Conservation (phyloP, 2,888 invertebrate genomes). For the Mechanitis messenoides region DNA sequence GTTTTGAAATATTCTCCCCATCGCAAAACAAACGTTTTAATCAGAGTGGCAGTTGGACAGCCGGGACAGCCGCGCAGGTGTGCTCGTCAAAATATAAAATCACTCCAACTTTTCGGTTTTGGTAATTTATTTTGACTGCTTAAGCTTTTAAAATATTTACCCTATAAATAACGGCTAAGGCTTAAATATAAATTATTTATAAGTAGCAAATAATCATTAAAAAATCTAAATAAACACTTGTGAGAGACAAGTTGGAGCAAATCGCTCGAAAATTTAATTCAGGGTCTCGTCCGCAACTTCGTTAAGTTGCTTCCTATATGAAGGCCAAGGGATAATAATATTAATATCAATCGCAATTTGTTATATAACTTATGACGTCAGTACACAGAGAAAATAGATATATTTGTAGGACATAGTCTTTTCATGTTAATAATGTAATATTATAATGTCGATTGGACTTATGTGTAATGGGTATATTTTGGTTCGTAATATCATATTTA, state of each 20-base stretch:
- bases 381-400: neutral
- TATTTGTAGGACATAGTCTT: neutral
- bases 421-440: neutral
- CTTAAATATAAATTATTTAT: constrained; percentile 3
- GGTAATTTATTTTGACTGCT: constrained; percentile 44
- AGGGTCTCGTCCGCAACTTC: constrained; percentile 23
- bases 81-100: constrained; percentile 52
- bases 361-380: constrained; percentile 7
- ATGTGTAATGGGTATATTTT: constrained; percentile 1
- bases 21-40: constrained; percentile 43
- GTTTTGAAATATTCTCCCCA: constrained; percentile 21
- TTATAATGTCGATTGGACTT: constrained; percentile 1
- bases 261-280: constrained; percentile 26
- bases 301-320: constrained; percentile 23
- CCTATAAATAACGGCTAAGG: constrained; percentile 11
- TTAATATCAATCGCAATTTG: constrained; percentile 22
- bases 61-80: constrained; percentile 47
- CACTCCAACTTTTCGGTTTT: constrained; percentile 53
- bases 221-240: neutral
- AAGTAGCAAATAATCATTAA: neutral
- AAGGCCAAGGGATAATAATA: constrained; percentile 21
- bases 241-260: constrained; percentile 15
- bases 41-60: constrained; percentile 37
- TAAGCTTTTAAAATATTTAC: constrained; percentile 13
- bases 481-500: neutral